Base-by-base conservation (phyloP, 1,140 invertebrate genomes). In the Drosophila oshimai region DNA sequence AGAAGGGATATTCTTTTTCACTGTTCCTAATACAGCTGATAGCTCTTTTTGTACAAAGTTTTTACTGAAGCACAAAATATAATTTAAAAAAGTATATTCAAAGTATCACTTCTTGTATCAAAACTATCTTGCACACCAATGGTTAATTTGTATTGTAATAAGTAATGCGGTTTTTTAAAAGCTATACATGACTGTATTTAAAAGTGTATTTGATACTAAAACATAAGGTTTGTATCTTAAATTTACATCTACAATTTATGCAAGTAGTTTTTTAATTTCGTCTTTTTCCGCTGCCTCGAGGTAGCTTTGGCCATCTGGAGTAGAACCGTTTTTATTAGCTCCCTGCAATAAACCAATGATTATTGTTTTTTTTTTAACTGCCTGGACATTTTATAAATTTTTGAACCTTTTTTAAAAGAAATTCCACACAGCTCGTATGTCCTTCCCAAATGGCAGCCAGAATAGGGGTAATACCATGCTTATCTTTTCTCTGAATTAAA, bases 391-490 rank as follows among this genome's bases (percentile, higher is more conserved):
- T 49, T 13, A n/a, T 3, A 42, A 1, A 22, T 24, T 1, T 13
- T 39, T 13, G 1, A 71, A 89, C 86, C 92, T 96, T 96, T 92
- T 96, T 94, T 60, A 99, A 84, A 60, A 99, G 92, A 47, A 97
- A 92, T 91, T 96, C 95, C 15, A 99, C 97, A 92, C 97, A 98
- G 50, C 95, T 94, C 45, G 95, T 97, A 89, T 99, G 98, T 42
- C 97, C 97, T 92, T 99, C 98, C 96, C 97, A 99, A 81, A 99
- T 97, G 61, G 98, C 98, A 68, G 97, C 97, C 71, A 99, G 91
- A 31, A 99, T 92, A 15, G 97, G 95, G 54, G 95, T 97, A 67
- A 99, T 98, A 5, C 97, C 97, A 94, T 98, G 96, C 92, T 98
- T 98, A 91, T 99, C 98, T 90, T 94, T 75, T 55, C 50, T 78